A percentile compares a stretch with the other conserved stretches of the same genome.
Evolutionary conservation across 2,113 vertebrate genomes (phyloP).

Genomic region (Machaerirhynchus nigripectus): DNA sequence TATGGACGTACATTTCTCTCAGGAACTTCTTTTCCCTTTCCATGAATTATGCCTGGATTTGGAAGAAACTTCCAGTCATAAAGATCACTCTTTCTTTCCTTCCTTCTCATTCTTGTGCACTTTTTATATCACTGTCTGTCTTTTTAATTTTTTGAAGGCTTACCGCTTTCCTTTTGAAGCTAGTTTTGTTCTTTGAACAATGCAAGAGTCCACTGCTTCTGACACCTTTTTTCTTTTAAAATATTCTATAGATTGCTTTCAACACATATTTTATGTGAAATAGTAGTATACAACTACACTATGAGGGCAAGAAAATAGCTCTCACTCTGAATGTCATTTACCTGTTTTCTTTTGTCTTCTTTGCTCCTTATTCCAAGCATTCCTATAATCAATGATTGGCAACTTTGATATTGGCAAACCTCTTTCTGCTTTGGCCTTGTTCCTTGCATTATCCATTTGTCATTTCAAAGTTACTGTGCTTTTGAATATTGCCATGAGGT

Average conservation of each 20-base stretch:
- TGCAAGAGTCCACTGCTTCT: background rate
- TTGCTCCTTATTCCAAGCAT: background rate
- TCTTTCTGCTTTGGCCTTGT: background rate
- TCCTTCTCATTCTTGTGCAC: background rate
- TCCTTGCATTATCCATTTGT: background rate
- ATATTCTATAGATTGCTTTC: background rate
- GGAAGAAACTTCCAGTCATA: background rate
- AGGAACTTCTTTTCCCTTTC: background rate
- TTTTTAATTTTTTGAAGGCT: background rate
- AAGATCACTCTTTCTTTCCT: background rate
- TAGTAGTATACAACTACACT: background rate
- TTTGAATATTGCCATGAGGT: background rate
- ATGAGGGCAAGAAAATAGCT: background rate
- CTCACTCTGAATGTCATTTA: background rate
- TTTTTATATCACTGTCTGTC: background rate
- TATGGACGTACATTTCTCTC: background rate
- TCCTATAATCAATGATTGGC: background rate
- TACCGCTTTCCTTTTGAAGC: background rate
- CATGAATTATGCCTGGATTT: background rate
- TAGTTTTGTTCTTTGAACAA: background rate
- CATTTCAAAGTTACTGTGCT: background rate
- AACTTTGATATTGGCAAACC: background rate
- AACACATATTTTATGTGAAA: background rate
- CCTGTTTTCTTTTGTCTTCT: background rate
- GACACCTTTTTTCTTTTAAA: background rate